Evolutionary conservation across 2,113 vertebrate species (phyloP).

Genomic region (Xenopus borealis): DNA sequence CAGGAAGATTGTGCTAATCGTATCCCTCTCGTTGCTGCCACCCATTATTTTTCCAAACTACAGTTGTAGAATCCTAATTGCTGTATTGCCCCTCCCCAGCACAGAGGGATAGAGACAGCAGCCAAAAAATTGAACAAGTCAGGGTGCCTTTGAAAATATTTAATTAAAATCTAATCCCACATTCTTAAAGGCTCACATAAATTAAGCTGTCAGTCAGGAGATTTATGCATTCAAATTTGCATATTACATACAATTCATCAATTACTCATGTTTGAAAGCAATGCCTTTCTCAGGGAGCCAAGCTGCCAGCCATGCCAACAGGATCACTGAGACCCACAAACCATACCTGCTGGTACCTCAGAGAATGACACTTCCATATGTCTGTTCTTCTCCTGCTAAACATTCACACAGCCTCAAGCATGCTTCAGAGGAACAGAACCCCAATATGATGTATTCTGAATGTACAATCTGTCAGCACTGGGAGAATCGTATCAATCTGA

Average conservation of each 20-base stretch:
- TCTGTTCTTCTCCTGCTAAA: constrained; percentile 37
- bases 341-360: constrained; percentile 53
- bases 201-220: constrained; percentile 86
- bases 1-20: no score
- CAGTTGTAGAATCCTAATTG: neutral
- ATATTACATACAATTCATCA: constrained; percentile 83
- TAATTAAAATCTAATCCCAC: constrained; percentile 89
- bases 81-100: constrained; percentile 8
- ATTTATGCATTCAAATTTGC: constrained; percentile 84
- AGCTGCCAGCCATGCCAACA: constrained; percentile 64
- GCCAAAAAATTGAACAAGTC: constrained; percentile 68
- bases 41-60: neutral
- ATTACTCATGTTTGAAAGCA: constrained; percentile 79
- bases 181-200: constrained; percentile 85
- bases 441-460: neutral
- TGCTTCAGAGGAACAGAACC: constrained; percentile 34
- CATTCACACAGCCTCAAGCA: constrained; percentile 23
- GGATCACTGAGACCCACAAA: constrained; percentile 46
- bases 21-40: neutral
- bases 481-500: constrained; percentile 1
- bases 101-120: constrained; percentile 52
- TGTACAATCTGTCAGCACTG: constrained; percentile 31
- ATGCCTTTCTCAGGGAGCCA: constrained; percentile 62
- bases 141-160: constrained; percentile 86
- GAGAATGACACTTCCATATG: constrained; percentile 69